Evolutionary conservation across 2,113 vertebrate species (phyloP), one percentile per base, ranked within the genome.

Genomic region (Pomatostomus ruficeps): DNA sequence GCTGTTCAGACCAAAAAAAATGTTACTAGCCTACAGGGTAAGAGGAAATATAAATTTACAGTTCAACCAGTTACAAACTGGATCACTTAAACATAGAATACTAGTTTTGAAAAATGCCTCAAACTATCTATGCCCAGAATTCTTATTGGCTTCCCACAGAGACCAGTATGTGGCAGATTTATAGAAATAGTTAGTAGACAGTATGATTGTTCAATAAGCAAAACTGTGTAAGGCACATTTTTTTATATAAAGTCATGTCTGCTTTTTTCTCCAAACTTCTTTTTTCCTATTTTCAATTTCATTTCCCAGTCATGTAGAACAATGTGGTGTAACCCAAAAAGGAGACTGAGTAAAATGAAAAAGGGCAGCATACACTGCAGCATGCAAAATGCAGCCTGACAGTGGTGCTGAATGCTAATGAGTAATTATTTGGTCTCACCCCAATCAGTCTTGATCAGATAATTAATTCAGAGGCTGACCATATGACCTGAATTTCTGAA

Each of bases 301-400:
- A 93, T 93, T 95, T 96, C 40, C 70, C 90, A 93, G 89, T 89
- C 91, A 96, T 95, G 93, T 91, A 96, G 93, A 97, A 97, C 87
- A 73, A 86, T 88, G 75, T 57, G 63, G 75, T 83, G 28, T 83
- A 95, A 91, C 76, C 49, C 73, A 86, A 90, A 96, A 90, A 79
- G 24, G 73, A 92, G 66, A 58, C 46, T 45, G 49, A 96, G 7
- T 76, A 84, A 95, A 96, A 96, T 77, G 72, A 75, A 91, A 96
- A 96, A 94, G 95, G 87, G 73, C 92, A 96, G 55, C 38, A 48
- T 31, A 95, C 54, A 17, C 72, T 67, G 29, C 67, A 65, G 92
- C 91, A 93, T 91, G 79, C 85, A 89, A 95, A 88, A 93, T 85
- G 29, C 58, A 89, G 36, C 28, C 29, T 76, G 85, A 74, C 43